Conservation (phyloP, 1,140 invertebrate genomes). For the Laupala kohalensis region DNA sequence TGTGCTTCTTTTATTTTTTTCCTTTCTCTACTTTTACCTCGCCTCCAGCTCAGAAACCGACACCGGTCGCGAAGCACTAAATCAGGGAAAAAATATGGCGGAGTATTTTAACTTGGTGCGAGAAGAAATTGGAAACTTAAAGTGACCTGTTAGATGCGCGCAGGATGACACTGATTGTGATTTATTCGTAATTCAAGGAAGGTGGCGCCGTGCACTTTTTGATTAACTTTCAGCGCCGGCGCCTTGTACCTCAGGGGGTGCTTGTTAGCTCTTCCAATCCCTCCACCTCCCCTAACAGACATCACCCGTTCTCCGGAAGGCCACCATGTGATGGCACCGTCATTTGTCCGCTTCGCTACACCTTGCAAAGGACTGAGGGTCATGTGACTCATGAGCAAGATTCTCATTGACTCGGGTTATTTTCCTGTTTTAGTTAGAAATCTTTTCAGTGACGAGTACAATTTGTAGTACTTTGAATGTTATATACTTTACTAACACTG, state of each 20-base stretch:
- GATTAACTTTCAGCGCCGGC: not conserved
- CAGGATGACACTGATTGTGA: not conserved
- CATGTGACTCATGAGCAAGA: too few species aligned
- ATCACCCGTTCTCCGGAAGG: not conserved
- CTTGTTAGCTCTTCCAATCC: not conserved
- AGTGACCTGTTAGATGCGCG: not conserved
- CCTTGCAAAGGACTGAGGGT: too few species aligned
- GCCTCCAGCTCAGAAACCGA: not conserved
- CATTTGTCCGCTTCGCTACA: not conserved
- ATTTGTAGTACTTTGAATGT: too few species aligned
- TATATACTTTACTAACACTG: too few species aligned
- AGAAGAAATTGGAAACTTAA: not conserved
- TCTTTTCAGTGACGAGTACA: too few species aligned
- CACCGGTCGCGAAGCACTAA: not conserved
- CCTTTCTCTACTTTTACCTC: not conserved
- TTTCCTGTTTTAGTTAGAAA: too few species aligned
- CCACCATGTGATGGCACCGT: too few species aligned
- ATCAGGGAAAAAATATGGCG: not conserved
- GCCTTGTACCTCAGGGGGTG: not conserved
- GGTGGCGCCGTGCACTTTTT: not conserved
- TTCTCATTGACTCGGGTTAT: too few species aligned
- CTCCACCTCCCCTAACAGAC: not conserved
- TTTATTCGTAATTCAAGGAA: not conserved
- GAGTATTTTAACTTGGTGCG: not conserved
- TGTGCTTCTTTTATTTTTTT: not conserved